Percentiles rank a stretch among this genome's conserved stretches.
These are phyloP conservation scores for Caenorhabditis sp. DNA, from an alignment of 2,888 invertebrate species.

Conservation along the genomic window DNA sequence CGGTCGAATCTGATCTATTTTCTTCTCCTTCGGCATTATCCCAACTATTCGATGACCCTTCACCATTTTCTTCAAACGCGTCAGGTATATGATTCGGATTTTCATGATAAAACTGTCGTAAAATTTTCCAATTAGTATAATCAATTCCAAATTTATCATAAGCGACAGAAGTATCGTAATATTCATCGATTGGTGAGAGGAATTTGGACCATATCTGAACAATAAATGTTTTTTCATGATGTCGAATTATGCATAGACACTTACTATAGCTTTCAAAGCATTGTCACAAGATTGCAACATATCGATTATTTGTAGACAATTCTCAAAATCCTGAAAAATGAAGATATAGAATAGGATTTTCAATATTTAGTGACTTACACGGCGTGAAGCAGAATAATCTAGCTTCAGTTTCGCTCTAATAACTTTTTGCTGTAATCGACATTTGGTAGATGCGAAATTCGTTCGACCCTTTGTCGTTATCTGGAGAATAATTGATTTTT, in stretches of 20 bases:
- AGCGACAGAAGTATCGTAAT: not conserved
- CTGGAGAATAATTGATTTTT: conserved; percentile 1
- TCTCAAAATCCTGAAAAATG: not conserved
- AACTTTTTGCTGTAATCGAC: conserved; percentile 24
- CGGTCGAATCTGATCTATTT: too few relatives aligned
- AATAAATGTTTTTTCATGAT: too few relatives aligned
- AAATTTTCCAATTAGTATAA: not conserved
- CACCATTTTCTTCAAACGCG: too few relatives aligned
- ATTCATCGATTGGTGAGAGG: not conserved
- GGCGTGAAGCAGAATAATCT: not conserved
- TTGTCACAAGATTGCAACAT: not conserved
- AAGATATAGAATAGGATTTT: too few relatives aligned
- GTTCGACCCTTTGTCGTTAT: conserved; percentile 25
- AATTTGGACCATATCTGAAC: not conserved
- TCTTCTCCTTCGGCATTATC: too few relatives aligned
- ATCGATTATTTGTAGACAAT: not conserved
- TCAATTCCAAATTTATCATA: not conserved
- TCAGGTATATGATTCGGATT: too few relatives aligned
- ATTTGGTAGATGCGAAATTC: conserved; percentile 29
- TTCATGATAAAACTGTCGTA: too few relatives aligned
- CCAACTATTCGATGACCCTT: too few relatives aligned
- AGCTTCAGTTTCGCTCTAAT: conserved; percentile 19
- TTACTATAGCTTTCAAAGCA: not conserved
- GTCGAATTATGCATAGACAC: too few relatives aligned
- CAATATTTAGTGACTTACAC: not conserved